Base-by-base conservation (phyloP, 2,888 invertebrate species). In the Melinopterus prodromus region DNA sequence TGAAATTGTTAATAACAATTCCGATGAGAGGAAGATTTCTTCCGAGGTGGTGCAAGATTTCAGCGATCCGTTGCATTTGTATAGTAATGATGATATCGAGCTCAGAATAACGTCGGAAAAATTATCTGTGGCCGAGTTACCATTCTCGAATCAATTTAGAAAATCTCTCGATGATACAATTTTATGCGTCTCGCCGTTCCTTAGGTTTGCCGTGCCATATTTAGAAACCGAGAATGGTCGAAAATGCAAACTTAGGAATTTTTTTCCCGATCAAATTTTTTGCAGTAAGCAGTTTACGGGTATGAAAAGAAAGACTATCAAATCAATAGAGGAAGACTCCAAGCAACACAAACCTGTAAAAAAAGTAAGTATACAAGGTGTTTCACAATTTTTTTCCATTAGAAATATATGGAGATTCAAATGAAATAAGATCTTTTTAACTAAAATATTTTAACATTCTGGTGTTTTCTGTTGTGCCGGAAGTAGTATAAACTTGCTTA, bases 181-280 rank as follows among this genome's bases (percentile, higher is more conserved):
- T 76, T 88, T 97, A 2, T 96, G 97, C 0, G 93, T 96, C 82
- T 98, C 98, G 0, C 98, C 99, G 0, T 96, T 95, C 87, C 91
- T 98, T 12, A 93, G 94, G 80, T 95, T 96, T 85, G 93, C 95
- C 0, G 91, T 97, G 79, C 99, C 99, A 0, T 97, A 95, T 90
- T 89, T 98, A 82, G 97, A 97, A 90, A 96, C 97, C 0, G 96
- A 97, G 86, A 91, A 91, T 12, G 98, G 97, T 0, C 92, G 94
- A 71, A 93, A 93, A 84, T 97, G 97, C 85, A 90, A 91, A 53
- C 89, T 97, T 77, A 91, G 96, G 16, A 90, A 90, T 76, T 95
- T 93, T 87, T 96, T 96, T 83, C 94, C 95, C 0, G 90, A 92
- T 16, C 93, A 95, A 84, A 91, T 96, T 6, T 96, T 93, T 86